A percentile compares a stretch with the other conserved stretches of the same genome.
These are phyloP conservation scores for Gymnogyps californianus DNA, from an alignment of 2,113 vertebrate genomes.

Conservation along the genomic window DNA sequence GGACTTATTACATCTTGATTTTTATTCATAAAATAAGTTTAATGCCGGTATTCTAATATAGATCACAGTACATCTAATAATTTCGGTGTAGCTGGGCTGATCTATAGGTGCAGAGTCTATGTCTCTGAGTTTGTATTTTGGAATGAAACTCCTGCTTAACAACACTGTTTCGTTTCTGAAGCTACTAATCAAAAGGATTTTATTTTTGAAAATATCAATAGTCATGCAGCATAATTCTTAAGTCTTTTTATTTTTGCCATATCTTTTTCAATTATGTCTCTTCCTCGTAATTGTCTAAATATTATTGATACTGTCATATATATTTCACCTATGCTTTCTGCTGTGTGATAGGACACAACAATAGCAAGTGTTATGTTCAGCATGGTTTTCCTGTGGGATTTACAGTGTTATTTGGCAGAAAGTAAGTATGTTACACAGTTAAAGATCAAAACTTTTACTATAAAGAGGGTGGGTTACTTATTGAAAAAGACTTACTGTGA, in stretches of 20 bases:
- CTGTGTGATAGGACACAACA: not conserved
- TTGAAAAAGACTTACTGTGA: not conserved
- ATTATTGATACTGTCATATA: not conserved
- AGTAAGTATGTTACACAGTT: not conserved
- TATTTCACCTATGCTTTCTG: not conserved
- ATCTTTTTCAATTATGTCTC: not conserved
- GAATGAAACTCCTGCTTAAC: not conserved
- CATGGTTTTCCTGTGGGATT: not conserved
- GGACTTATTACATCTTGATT: not conserved
- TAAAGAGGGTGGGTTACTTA: not conserved
- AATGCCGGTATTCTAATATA: not conserved
- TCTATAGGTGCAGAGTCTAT: not conserved
- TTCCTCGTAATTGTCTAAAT: not conserved
- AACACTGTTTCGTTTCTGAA: not conserved
- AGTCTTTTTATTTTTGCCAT: not conserved
- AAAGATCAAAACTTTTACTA: not conserved
- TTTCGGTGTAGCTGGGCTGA: not conserved
- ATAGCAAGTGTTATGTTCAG: not conserved
- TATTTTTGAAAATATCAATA: not conserved
- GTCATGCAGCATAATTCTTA: not conserved
- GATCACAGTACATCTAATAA: not conserved
- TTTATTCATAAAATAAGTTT: constrained; percentile 1
- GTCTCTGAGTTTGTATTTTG: not conserved
- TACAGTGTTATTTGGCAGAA: not conserved
- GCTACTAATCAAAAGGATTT: not conserved